phyloP scores from a whole-genome alignment of 2,888 invertebrate species.

The Erebia epiphron region DNA sequence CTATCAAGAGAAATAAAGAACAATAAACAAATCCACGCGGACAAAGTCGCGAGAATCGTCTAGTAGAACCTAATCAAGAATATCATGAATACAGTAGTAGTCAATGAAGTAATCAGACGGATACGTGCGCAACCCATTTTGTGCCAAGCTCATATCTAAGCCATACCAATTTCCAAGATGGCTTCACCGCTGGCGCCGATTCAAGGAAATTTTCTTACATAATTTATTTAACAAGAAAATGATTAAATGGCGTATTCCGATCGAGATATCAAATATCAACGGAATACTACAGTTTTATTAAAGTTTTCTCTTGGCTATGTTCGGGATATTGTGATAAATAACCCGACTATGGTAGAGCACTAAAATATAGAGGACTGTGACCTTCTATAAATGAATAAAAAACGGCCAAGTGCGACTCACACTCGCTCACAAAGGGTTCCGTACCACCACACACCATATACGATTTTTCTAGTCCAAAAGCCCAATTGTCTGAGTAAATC shows the following conservation, averaged over 20 bases:
- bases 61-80: slow-evolving; percentile 6
- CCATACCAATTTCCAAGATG: slow-evolving; percentile 34
- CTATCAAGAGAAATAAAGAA: too few relatives aligned
- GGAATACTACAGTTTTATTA: slow-evolving; percentile 1
- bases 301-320: neutral
- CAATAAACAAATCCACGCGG: too few relatives aligned
- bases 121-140: slow-evolving; percentile 32
- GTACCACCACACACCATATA: too few relatives aligned
- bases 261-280: slow-evolving; percentile 20
- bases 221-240: slow-evolving; percentile 35
- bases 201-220: slow-evolving; percentile 34
- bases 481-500: too few relatives aligned
- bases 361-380: neutral
- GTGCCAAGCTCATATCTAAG: slow-evolving; percentile 31
- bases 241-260: slow-evolving; percentile 32
- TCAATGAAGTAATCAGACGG: slow-evolving; percentile 31
- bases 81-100: slow-evolving; percentile 23
- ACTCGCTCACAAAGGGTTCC: too few relatives aligned
- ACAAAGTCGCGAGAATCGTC: too few relatives aligned
- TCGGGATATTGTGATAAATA: neutral
- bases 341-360: neutral
- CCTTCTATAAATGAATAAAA: too few relatives aligned
- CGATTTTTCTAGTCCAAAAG: too few relatives aligned
- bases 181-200: slow-evolving; percentile 34
- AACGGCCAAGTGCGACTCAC: too few relatives aligned